Base-by-base conservation (phyloP, 1,140 invertebrate species). In the Lutraria rhynchaena region DNA sequence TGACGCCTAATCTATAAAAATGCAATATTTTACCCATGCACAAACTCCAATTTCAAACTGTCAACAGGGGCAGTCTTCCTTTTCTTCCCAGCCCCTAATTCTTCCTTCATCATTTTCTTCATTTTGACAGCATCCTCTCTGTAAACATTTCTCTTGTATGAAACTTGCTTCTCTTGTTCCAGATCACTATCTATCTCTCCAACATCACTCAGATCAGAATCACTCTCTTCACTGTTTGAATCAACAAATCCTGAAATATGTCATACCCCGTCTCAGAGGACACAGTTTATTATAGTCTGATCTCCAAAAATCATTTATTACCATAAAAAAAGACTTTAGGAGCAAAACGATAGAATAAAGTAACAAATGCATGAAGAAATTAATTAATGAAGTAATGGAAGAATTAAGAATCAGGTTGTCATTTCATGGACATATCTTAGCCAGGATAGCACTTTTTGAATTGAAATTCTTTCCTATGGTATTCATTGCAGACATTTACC, bases 1-100 rank as follows among this genome's bases (percentile, higher is more conserved):
- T n/a, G n/a, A n/a, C n/a, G n/a, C n/a, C n/a, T n/a, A n/a, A n/a
- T n/a, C n/a, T n/a, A n/a, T n/a, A n/a, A n/a, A n/a, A n/a, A n/a
- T n/a, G n/a, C n/a, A n/a, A n/a, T n/a, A n/a, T n/a, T n/a, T 55
- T 85, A 92, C 91, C 92, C 92, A 89, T 91, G 90, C 15, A 92
- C 88, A 85, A 88, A 92, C 63, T 91, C 86, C 31, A 93, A 83
- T 65, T 88, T 87, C 0, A 93, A 84, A 46, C 92, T 88, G 33
- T 90, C 86, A 46, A 84, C 83, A 22, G 92, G 92, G 53, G 89
- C 90, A 63, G 78, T 74, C 69, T 90, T 90, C 27, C 91, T 81
- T 71, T 92, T 92, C 33, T 86, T 80, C 46, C 89, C 90, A 19
- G 86, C 77, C 17, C 76, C 80, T 46, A 92, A 60, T 46, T 90